A percentile compares a stretch with the other conserved stretches of the same genome.
These are phyloP conservation scores for Aromia moschata DNA, from an alignment of 2,888 invertebrate species.

Conservation along the genomic window DNA sequence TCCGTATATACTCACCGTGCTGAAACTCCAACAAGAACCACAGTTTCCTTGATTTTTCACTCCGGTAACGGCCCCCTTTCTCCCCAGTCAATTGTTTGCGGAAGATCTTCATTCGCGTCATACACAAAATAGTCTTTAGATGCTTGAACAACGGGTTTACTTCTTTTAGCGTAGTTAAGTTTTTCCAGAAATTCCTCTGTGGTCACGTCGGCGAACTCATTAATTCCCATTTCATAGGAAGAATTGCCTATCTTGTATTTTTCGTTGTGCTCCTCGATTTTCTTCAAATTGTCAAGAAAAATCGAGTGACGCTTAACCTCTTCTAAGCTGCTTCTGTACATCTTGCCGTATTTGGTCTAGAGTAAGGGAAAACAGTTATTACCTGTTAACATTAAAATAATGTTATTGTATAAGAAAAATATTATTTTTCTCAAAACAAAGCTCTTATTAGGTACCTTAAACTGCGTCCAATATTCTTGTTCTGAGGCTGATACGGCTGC, in stretches of 20 bases:
- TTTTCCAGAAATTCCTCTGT: background rate
- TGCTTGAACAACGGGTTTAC: background rate
- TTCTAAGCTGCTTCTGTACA: conserved; percentile 2
- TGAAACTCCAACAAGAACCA: conserved; percentile 91
- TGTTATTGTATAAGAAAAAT: no score
- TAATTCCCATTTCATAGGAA: background rate
- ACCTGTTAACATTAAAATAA: no score
- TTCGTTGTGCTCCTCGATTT: conserved; percentile 12
- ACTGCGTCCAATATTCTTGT: no score
- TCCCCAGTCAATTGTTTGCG: conserved; percentile 65
- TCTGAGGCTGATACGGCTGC: no score
- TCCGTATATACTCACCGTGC: no score
- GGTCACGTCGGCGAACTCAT: conserved; percentile 2
- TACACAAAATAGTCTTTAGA: background rate
- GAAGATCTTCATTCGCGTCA: conserved; percentile 50
- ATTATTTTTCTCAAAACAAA: no score
- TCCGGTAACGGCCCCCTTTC: conserved; percentile 65
- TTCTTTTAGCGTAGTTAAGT: background rate
- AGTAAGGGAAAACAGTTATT: no score
- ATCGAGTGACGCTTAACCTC: background rate
- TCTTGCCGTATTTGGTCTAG: background rate
- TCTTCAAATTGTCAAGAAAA: conserved; percentile 1
- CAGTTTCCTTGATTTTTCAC: conserved; percentile 68
- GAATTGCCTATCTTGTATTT: background rate
- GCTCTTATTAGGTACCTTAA: no score